Base-by-base conservation (phyloP, 2,888 invertebrate genomes). In the Diplolepis rosae region DNA sequence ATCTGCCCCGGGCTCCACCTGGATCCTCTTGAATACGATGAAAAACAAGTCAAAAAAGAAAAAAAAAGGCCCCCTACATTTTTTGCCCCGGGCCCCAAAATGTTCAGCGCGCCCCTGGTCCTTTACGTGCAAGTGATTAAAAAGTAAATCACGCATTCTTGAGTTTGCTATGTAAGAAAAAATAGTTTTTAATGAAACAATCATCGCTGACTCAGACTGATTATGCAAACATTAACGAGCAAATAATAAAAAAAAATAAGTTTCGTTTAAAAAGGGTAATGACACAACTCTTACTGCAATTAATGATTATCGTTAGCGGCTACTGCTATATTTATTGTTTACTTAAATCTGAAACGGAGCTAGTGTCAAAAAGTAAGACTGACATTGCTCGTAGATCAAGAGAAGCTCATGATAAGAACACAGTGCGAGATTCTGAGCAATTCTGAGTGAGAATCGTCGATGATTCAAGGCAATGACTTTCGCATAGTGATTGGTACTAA, bases 381-480 rank as follows among this genome's bases (percentile, higher is more conserved):
- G 11, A 32, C 24, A 22, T 39, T 13, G 35, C 22, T 39, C 22
- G 7, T 6, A 18, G 24, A 9, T 22, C 9, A 9, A 22, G 22
- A 39, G 22, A 18, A 6, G 35, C 35, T 22, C 18, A 22, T 22
- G 35, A 54, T 54, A 32, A 30, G 30, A 18, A 4, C 15, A 54
- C 4, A 54, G 30, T 27, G 30, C 15, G 52, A 28, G 52, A 52
- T n/a, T 52, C n/a, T 28, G 2, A 11, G 2, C 18, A 15, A 45
- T 15, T 15, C 1, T 35, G 27, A 39, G 24, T 39, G 22, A 30
- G 22, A 35, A 54, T 30, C 24, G 35, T 39, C 39, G 61, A 61
- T 61, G 61, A 61, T 61, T 61, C 61, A 61, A 61, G 39, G 39
- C 39, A 61, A 61, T 61, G 61, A 39, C 61, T 61, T 54, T 54